phyloP scores from a whole-genome alignment of 2,797 vertebrate species.

The Hypotaenidia philippensis region DNA sequence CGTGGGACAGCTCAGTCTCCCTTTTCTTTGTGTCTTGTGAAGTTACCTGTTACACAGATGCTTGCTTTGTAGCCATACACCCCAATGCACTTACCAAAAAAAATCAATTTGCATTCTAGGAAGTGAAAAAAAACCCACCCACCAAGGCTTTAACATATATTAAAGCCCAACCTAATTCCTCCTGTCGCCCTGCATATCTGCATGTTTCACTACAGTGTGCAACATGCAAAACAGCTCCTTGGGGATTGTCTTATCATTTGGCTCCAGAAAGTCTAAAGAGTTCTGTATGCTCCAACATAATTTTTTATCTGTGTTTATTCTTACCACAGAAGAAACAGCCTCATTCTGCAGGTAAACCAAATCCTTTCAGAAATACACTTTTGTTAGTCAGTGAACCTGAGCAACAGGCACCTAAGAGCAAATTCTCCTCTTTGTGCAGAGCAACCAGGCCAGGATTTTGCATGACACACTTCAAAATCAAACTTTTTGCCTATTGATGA shows the following conservation, averaged over 20 bases:
- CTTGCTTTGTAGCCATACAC: background rate
- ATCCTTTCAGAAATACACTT: background rate
- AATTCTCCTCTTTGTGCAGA: background rate
- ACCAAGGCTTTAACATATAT: background rate
- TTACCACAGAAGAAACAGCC: background rate
- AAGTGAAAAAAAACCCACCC: background rate
- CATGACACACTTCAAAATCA: background rate
- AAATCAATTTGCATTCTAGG: background rate
- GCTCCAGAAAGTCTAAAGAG: background rate
- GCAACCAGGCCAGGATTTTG: background rate
- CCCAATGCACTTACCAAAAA: background rate
- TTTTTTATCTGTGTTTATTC: background rate
- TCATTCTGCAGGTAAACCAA: background rate
- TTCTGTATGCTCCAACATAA: background rate
- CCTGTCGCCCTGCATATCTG: background rate
- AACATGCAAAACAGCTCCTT: background rate
- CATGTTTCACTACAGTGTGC: background rate
- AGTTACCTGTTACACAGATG: background rate
- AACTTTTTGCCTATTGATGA: background rate
- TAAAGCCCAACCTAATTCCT: background rate
- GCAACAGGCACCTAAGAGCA: background rate
- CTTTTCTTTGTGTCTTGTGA: background rate
- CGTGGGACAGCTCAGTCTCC: background rate
- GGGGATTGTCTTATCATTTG: background rate
- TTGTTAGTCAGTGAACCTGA: background rate